Base-by-base conservation (phyloP, 2,797 vertebrate genomes). In the Botia almorhae region DNA sequence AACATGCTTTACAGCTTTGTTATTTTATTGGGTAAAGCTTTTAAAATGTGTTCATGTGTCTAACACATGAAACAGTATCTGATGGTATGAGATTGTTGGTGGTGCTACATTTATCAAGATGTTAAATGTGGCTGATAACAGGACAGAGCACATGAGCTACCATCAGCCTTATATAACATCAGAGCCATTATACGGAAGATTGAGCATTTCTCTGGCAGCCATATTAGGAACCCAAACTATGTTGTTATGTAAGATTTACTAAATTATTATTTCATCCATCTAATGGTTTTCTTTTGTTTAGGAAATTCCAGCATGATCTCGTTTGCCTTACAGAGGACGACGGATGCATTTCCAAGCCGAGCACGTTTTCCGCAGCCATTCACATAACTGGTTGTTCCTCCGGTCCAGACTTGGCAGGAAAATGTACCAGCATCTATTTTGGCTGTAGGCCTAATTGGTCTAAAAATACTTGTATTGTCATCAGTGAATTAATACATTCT, bases 181-280 rank as follows among this genome's bases (percentile, higher is more conserved):
- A 74, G 48, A 75, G 23, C 74, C 76, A 81, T 80, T 82, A 83
- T 84, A 70, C 16, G 21, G 79, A 73, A 80, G 78, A 83, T 71
- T 74, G 56, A 55, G 26, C 71, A 10, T 58, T 78, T 81, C 51
- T 75, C 60, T 78, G 78, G 83, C 72, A 81, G 69, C 50, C 81
- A 84, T 85, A 64, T 81, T 81, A 76, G 64, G 81, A 85, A 80
- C 39, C 68, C 74, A 78, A 81, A 81, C 78, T 16, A 19, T 69
- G 33, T 36, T 56, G 78, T 85, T 82, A 80, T 58, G 78, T 78
- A 74, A 82, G 81, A 83, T 81, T 85, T 85, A 50, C 72, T 76
- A 39, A 81, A 69, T 53, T 74, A 79, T 69, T 73, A 76, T 78
- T 79, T 75, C 63, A 76, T 53, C 16, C 69, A 80, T 71, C 63